Evolutionary conservation across 1,140 invertebrate genomes (phyloP).

Genomic region (Sitophilus oryzae): DNA sequence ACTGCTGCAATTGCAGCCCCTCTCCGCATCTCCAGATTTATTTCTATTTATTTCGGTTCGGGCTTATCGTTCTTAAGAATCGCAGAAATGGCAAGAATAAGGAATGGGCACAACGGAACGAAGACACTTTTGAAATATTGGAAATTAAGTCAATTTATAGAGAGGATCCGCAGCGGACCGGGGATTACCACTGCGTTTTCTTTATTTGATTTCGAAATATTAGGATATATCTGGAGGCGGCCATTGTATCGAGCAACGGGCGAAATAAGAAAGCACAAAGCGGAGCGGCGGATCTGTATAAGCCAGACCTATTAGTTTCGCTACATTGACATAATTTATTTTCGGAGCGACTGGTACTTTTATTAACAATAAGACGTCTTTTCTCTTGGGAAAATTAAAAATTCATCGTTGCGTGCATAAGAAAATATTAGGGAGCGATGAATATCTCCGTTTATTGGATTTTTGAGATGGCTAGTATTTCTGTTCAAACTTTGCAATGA

Average conservation of each 20-base stretch:
- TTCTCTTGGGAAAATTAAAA: too few species aligned
- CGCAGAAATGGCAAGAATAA: constrained; percentile 14
- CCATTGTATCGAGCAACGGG: not conserved
- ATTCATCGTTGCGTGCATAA: too few species aligned
- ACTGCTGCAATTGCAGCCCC: too few species aligned
- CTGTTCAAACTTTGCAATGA: too few species aligned
- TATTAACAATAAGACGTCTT: too few species aligned
- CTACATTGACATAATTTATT: not conserved
- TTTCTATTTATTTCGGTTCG: constrained; percentile 20
- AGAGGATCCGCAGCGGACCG: constrained; percentile 16
- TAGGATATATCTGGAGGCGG: not conserved
- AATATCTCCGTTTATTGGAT: too few species aligned
- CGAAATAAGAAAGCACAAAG: not conserved
- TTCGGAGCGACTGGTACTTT: not conserved
- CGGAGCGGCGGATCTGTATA: too few species aligned
- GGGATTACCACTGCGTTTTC: constrained; percentile 12
- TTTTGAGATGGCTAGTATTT: too few species aligned
- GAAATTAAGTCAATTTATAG: constrained; percentile 27
- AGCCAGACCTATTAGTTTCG: not conserved
- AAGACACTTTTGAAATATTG: constrained; percentile 24
- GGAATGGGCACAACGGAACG: constrained; percentile 19
- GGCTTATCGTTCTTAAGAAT: constrained; percentile 23
- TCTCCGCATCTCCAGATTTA: constrained; percentile 9
- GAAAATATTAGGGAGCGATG: too few species aligned
- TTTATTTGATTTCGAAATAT: not conserved